phyloP scores from a whole-genome alignment of 2,888 invertebrate genomes.

The Hedya salicella region DNA sequence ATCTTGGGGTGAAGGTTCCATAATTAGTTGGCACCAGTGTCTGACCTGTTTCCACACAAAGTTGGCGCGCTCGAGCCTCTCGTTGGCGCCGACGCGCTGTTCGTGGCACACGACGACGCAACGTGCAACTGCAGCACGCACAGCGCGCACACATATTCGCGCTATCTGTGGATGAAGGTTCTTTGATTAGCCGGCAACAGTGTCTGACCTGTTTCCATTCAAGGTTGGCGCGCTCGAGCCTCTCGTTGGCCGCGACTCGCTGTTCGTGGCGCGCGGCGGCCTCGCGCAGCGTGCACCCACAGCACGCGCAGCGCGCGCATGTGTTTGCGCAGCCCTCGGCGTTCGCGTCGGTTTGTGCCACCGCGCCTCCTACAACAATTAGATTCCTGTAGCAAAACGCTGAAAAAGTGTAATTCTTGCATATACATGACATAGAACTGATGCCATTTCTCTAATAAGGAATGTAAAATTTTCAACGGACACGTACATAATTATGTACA shows the following conservation, averaged over 20 bases:
- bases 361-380: slow-evolving; percentile 42
- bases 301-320: slow-evolving; percentile 71
- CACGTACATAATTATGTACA: too few species aligned
- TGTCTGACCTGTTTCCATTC: slow-evolving; percentile 90
- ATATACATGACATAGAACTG: too few species aligned
- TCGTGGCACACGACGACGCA: slow-evolving; percentile 92
- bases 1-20: too few species aligned
- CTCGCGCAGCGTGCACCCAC: slow-evolving; percentile 86
- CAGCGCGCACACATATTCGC: slow-evolving; percentile 64
- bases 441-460: too few species aligned
- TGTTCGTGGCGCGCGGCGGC: slow-evolving; percentile 93
- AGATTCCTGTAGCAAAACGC: too few species aligned
- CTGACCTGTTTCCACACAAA: slow-evolving; percentile 91
- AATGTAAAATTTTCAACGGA: too few species aligned
- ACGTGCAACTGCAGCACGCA: slow-evolving; percentile 78
- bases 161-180: slow-evolving; percentile 51
- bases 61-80: slow-evolving; percentile 91
- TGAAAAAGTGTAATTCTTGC: too few species aligned
- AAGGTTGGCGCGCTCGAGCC: slow-evolving; percentile 90
- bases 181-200: too few species aligned
- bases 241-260: slow-evolving; percentile 91
- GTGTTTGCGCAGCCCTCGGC: slow-evolving; percentile 56
- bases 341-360: slow-evolving; percentile 45
- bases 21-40: neutral
- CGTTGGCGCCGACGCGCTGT: slow-evolving; percentile 90